phyloP scores from a whole-genome alignment of 2,113 vertebrate genomes.

The Lasiurus borealis region DNA sequence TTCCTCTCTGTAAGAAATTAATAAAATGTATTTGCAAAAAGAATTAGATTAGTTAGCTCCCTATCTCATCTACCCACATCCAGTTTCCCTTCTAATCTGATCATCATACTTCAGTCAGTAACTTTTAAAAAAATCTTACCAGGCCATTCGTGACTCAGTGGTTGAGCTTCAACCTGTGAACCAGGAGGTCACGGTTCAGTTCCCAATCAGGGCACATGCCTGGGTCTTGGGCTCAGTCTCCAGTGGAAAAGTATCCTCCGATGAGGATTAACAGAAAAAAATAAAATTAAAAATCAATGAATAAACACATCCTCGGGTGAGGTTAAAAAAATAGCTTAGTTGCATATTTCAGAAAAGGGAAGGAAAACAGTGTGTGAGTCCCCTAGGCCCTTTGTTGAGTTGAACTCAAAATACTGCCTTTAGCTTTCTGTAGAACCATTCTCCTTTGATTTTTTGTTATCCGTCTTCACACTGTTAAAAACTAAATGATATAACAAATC shows the following conservation, averaged over 20 bases:
- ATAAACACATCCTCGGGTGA: too few species aligned
- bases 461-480: neutral
- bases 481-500: neutral
- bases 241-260: too few species aligned
- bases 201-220: too few species aligned
- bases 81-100: neutral
- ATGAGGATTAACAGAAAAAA: too few species aligned
- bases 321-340: neutral
- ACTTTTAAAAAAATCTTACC: neutral
- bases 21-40: neutral
- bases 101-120: neutral
- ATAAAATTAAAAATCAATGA: too few species aligned
- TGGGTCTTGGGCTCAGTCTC: too few species aligned
- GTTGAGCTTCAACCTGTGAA: too few species aligned
- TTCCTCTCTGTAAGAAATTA: too few species aligned
- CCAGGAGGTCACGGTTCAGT: too few species aligned
- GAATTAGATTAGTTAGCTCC: neutral
- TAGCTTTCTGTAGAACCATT: neutral
- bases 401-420: neutral
- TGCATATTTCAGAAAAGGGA: slow-evolving; percentile 45
- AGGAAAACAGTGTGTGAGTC: neutral
- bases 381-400: neutral
- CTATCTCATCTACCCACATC: neutral
- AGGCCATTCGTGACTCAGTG: too few species aligned
- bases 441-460: neutral